These are phyloP conservation scores for Xiphophorus maculatus DNA, from an alignment of 2,113 vertebrate species.

Conservation along the genomic window DNA sequence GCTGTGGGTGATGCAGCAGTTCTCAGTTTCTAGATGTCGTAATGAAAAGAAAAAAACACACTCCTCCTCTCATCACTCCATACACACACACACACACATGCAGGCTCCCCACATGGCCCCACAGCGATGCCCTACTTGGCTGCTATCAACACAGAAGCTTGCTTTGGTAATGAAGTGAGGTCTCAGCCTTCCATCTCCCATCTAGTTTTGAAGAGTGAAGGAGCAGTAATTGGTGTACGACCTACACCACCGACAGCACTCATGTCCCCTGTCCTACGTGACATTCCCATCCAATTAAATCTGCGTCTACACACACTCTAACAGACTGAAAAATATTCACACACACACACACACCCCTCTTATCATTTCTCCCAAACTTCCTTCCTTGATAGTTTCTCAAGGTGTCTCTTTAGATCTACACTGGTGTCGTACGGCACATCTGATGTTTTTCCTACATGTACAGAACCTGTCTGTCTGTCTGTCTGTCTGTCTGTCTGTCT, in stretches of 20 bases:
- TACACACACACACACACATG: not conserved
- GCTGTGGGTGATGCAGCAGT: not conserved
- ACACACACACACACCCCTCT: slow-evolving; percentile 26
- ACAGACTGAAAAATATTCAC: not conserved
- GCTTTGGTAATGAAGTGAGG: slow-evolving; percentile 65
- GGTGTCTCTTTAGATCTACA: slow-evolving; percentile 55
- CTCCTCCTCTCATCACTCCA: not conserved
- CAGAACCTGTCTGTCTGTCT: not conserved
- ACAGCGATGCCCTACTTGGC: slow-evolving; percentile 50
- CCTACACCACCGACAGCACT: slow-evolving; percentile 65
- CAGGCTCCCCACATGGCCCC: not conserved
- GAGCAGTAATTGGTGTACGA: slow-evolving; percentile 74
- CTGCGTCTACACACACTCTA: slow-evolving; percentile 25
- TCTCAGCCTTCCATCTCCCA: slow-evolving; percentile 62
- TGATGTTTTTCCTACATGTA: slow-evolving; percentile 12
- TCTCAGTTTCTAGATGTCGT: not conserved
- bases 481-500: not conserved
- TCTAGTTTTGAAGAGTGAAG: slow-evolving; percentile 54
- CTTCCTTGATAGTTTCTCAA: slow-evolving; percentile 48
- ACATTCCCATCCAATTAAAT: slow-evolving; percentile 76
- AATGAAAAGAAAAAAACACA: slow-evolving; percentile 3
- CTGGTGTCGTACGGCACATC: slow-evolving; percentile 4
- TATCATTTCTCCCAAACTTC: slow-evolving; percentile 35
- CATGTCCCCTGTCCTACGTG: slow-evolving; percentile 69
- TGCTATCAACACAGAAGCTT: slow-evolving; percentile 50